A percentile compares a stretch with the other conserved stretches of the same genome.
phyloP scores from a whole-genome alignment of 2,797 vertebrate genomes.

The Ctenopoma kingsleyae region DNA sequence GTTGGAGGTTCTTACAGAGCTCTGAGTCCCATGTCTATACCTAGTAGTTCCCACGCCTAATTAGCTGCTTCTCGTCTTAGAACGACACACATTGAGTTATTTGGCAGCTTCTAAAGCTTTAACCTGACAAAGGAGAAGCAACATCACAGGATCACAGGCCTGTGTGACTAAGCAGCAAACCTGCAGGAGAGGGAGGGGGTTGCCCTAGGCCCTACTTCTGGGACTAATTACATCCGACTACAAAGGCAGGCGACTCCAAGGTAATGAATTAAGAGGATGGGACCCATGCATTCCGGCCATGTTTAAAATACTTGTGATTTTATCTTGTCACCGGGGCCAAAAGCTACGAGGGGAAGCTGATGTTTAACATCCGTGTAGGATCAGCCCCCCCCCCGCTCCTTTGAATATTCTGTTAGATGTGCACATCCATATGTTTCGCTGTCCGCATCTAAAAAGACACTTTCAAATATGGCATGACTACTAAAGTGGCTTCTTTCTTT shows the following conservation, averaged over 20 bases:
- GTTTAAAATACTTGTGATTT: slow-evolving; percentile 74
- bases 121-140: slow-evolving; percentile 40
- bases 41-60: background rate
- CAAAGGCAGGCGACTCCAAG: slow-evolving; percentile 62
- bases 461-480: background rate
- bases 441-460: background rate
- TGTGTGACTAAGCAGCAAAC: slow-evolving; percentile 19
- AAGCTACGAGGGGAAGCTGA: slow-evolving; percentile 16
- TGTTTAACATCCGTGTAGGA: slow-evolving; percentile 17
- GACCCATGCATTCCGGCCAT: slow-evolving; percentile 63
- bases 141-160: slow-evolving; percentile 42
- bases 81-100: slow-evolving; percentile 24
- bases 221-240: slow-evolving; percentile 71
- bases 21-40: background rate
- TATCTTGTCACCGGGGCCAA: slow-evolving; percentile 53
- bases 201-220: slow-evolving; percentile 43
- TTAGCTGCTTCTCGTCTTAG: slow-evolving; percentile 28
- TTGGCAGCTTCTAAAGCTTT: slow-evolving; percentile 47
- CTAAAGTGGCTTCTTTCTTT: background rate
- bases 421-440: background rate
- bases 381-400: background rate
- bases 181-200: slow-evolving; percentile 42
- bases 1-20: too few relatives aligned
- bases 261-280: slow-evolving; percentile 71
- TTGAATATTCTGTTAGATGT: background rate